phyloP scores from a whole-genome alignment of 1,140 invertebrate genomes.

The Neuroterus valhalla region DNA sequence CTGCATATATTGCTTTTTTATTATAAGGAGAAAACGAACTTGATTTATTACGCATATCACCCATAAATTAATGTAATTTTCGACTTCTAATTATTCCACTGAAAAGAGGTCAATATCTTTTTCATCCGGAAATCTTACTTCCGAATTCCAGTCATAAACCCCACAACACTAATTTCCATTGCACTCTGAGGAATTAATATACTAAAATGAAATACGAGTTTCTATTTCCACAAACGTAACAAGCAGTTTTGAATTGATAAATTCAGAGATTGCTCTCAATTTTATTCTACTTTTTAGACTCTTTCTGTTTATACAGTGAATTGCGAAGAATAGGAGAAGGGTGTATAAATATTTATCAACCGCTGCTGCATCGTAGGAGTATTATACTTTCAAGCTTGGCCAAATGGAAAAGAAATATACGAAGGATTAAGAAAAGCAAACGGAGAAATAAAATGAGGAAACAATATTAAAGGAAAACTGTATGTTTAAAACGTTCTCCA shows the following conservation, averaged over 20 bases:
- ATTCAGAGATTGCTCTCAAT: constrained; percentile 27
- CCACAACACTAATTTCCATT: constrained; percentile 12
- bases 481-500: neutral
- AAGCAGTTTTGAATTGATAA: constrained; percentile 26
- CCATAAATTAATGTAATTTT: too few species aligned
- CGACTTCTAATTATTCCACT: too few species aligned
- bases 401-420: constrained; percentile 29
- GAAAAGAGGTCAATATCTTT: neutral
- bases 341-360: constrained; percentile 29
- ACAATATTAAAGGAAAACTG: neutral
- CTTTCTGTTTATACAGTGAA: constrained; percentile 26
- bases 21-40: too few species aligned
- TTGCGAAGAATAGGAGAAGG: constrained; percentile 15
- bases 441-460: neutral
- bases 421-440: constrained; percentile 18
- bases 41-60: too few species aligned
- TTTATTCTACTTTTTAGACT: constrained; percentile 28
- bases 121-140: neutral
- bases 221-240: constrained; percentile 10
- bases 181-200: constrained; percentile 16
- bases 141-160: neutral
- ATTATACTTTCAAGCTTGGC: constrained; percentile 26
- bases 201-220: neutral
- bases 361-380: constrained; percentile 11
- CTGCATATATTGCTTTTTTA: too few species aligned